Evolutionary conservation across 2,113 vertebrate species (phyloP).

Genomic region (Odocoileus hemionus): DNA sequence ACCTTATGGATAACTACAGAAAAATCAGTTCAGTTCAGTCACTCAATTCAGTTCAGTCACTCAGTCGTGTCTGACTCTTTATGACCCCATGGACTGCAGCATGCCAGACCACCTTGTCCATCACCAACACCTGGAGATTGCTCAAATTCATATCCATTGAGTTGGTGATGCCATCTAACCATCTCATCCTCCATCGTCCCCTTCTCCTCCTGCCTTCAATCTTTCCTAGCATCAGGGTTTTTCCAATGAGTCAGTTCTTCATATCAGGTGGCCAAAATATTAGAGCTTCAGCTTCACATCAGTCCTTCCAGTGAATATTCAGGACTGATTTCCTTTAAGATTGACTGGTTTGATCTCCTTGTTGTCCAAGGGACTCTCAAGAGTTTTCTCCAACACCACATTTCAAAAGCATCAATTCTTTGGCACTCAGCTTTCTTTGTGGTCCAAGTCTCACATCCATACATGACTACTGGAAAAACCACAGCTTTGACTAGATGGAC

Average conservation of each 20-base stretch:
- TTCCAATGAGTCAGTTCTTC: not conserved
- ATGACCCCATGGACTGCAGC: not conserved
- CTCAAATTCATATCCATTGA: not conserved
- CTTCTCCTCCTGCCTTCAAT: not conserved
- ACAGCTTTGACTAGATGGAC: not conserved
- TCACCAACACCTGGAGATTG: not conserved
- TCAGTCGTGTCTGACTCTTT: not conserved
- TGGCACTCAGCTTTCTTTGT: not conserved
- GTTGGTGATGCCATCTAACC: not conserved
- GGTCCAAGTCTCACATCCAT: not conserved
- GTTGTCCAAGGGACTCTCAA: not conserved
- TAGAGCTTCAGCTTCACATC: not conserved
- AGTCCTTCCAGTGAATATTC: not conserved
- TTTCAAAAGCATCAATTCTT: not conserved
- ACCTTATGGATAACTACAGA: not conserved
- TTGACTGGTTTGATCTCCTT: not conserved
- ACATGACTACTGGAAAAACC: not conserved
- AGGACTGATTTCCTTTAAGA: not conserved
- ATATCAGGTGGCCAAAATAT: not conserved
- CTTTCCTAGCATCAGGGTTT: not conserved
- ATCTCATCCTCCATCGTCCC: not conserved
- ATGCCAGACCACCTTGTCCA: not conserved
- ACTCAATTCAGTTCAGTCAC: not conserved
- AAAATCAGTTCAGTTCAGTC: not conserved
- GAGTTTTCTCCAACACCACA: not conserved